phyloP scores from a whole-genome alignment of 2,113 vertebrate species.

The Mobula birostris region DNA sequence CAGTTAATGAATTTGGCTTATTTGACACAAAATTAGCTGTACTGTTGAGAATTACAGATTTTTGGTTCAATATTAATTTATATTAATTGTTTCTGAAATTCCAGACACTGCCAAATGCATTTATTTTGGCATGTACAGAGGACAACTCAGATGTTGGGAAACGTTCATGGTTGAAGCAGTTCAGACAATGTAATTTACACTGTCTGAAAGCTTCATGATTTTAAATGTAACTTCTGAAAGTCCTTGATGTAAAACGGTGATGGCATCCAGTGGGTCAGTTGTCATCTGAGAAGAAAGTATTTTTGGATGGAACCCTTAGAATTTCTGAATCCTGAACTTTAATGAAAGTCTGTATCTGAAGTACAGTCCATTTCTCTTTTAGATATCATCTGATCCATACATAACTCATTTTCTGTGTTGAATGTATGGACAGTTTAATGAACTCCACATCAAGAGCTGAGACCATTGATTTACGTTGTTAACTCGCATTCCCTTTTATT shows the following conservation, averaged over 20 bases:
- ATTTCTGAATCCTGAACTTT: constrained; percentile 15
- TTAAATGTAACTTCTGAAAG: background rate
- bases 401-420: background rate
- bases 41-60: background rate
- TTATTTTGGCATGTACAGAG: background rate
- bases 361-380: constrained; percentile 24
- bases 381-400: background rate
- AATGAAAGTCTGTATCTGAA: background rate
- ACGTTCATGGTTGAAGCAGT: background rate
- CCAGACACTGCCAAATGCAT: background rate
- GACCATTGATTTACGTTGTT: background rate
- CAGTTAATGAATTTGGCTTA: background rate
- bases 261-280: constrained; percentile 11
- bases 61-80: background rate
- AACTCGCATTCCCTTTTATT: background rate
- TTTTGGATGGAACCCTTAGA: background rate
- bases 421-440: constrained; percentile 16
- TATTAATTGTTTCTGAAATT: background rate
- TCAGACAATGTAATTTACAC: background rate
- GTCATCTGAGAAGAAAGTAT: background rate
- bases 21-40: background rate
- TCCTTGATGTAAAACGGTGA: constrained; percentile 11
- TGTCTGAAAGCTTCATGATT: background rate
- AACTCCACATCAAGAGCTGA: background rate
- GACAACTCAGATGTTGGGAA: background rate